Conservation (phyloP, 2,888 invertebrate genomes). For the Kryphioiulus occultus region DNA sequence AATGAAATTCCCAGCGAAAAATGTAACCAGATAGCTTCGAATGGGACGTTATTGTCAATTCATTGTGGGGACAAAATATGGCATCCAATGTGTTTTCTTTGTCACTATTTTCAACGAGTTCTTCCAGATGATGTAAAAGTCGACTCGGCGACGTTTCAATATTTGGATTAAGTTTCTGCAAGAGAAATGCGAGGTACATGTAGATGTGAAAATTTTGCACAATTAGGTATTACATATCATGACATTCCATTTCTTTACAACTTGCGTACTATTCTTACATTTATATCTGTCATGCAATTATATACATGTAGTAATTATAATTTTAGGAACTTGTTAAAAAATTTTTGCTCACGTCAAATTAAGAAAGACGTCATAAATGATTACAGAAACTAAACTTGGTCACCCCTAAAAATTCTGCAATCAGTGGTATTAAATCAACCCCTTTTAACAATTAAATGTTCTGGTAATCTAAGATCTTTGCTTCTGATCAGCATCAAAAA, state of each 20-base stretch:
- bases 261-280: no score
- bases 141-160: constrained; percentile 35
- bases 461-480: no score
- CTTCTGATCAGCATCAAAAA: no score
- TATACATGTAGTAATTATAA: no score
- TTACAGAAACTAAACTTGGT: no score
- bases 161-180: constrained; percentile 44
- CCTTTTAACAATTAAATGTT: no score
- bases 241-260: no score
- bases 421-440: no score
- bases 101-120: constrained; percentile 29
- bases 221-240: no score
- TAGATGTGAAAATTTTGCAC: neutral
- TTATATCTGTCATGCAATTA: no score
- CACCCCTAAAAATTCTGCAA: no score
- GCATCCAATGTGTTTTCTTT: neutral
- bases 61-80: neutral
- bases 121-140: constrained; percentile 34
- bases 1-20: constrained; percentile 43
- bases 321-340: neutral
- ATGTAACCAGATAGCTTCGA: neutral
- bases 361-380: no score
- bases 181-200: neutral
- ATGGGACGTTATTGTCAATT: neutral
- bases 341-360: neutral